phyloP scores from a whole-genome alignment of 2,797 vertebrate species.

The Pseudochaenichthys georgianus region DNA sequence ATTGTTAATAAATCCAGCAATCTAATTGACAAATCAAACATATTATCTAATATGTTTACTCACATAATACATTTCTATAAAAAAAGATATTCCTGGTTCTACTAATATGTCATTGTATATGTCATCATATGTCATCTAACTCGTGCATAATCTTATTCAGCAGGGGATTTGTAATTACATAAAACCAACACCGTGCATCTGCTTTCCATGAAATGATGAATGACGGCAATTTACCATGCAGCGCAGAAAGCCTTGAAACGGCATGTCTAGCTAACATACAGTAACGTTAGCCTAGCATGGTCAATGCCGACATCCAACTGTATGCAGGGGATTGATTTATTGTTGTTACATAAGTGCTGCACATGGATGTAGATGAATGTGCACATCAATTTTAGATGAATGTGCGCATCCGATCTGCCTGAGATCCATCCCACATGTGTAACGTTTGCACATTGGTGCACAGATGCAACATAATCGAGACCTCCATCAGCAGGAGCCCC shows the following conservation, averaged over 20 bases:
- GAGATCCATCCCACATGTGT: conserved; percentile 36
- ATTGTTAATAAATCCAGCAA: background rate
- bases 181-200: background rate
- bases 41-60: background rate
- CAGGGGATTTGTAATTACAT: background rate
- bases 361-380: background rate
- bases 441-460: conserved; percentile 3
- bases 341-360: background rate
- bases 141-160: no score
- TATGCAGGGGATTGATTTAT: background rate
- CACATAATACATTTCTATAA: no score
- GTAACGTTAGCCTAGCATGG: conserved; percentile 34
- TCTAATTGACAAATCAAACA: background rate
- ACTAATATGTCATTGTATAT: background rate
- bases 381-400: accelerated
- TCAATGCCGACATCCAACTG: conserved; percentile 3
- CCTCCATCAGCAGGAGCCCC: conserved; percentile 47
- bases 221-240: background rate
- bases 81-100: no score
- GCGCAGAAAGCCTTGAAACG: conserved; percentile 50
- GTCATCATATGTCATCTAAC: background rate
- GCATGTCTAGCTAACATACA: conserved; percentile 34
- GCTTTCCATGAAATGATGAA: background rate
- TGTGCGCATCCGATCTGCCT: background rate
- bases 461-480: conserved; percentile 44